Evolutionary conservation across 2,797 vertebrate genomes (phyloP).

Genomic region (Malurus leucopterus): DNA sequence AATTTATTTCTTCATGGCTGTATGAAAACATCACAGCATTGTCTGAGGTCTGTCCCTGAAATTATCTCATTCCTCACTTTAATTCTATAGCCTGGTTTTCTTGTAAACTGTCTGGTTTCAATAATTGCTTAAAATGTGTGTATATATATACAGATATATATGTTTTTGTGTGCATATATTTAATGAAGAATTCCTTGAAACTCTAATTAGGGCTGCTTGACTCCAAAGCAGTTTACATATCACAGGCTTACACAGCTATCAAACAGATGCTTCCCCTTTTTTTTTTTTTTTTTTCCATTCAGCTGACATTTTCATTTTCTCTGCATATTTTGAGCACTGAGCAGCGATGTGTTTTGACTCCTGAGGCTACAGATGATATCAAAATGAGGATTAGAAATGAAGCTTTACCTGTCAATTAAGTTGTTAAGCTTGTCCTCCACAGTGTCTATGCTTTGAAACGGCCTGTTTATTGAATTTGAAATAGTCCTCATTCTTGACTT

Average conservation of each 20-base stretch:
- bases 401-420: constrained; percentile 55
- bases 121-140: background rate
- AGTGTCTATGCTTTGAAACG: constrained; percentile 32
- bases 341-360: constrained; percentile 56
- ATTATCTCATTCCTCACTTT: background rate
- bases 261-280: constrained; percentile 53
- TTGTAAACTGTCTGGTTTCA: background rate
- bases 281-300: constrained; percentile 52
- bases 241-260: constrained; percentile 27
- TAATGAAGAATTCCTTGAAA: constrained; percentile 40
- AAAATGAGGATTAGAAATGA: constrained; percentile 53
- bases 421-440: constrained; percentile 50
- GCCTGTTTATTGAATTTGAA: constrained; percentile 52
- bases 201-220: constrained; percentile 40
- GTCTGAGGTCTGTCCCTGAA: background rate
- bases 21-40: background rate
- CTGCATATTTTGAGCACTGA: constrained; percentile 60
- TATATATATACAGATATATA: background rate
- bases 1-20: background rate
- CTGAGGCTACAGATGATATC: constrained; percentile 54
- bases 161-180: background rate
- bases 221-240: constrained; percentile 39
- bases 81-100: background rate
- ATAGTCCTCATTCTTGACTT: constrained; percentile 65
- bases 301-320: constrained; percentile 64